Conservation (phyloP, 2,113 vertebrate species). For the Brachionichthys hirsutus region DNA sequence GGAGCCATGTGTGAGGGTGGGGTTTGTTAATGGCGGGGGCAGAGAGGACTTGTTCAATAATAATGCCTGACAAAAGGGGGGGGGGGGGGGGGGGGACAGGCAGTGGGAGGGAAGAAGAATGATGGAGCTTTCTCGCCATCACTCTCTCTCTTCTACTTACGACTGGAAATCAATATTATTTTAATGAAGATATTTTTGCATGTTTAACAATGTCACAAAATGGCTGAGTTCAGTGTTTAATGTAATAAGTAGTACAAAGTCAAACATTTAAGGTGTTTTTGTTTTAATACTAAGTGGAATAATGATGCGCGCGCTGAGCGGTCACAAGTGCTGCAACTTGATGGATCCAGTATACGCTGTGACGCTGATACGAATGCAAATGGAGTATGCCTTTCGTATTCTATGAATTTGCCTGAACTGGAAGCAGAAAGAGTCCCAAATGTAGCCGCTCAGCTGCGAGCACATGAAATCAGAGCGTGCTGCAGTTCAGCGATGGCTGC, state of each 20-base stretch:
- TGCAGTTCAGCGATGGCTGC: slow-evolving; percentile 1
- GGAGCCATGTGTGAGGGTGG: slow-evolving; percentile 46
- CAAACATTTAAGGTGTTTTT: not conserved
- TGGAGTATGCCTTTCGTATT: slow-evolving; percentile 1
- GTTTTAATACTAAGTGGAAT: too few relatives aligned
- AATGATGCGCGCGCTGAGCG: too few relatives aligned
- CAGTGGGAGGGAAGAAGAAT: slow-evolving; percentile 38
- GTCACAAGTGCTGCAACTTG: too few relatives aligned
- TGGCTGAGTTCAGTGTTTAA: not conserved
- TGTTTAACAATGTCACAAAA: not conserved
- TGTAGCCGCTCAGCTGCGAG: slow-evolving; percentile 5
- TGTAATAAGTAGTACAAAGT: not conserved
- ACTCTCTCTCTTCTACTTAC: slow-evolving; percentile 34
- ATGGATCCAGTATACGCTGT: too few relatives aligned
- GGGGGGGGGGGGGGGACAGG: too few relatives aligned
- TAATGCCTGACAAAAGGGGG: slow-evolving; percentile 65
- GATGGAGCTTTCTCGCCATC: slow-evolving; percentile 40
- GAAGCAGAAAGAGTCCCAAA: slow-evolving; percentile 11
- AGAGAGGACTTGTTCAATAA: slow-evolving; percentile 73
- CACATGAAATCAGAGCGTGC: not conserved
- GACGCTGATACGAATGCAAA: too few relatives aligned
- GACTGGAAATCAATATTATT: slow-evolving; percentile 37
- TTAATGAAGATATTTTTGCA: slow-evolving; percentile 16
- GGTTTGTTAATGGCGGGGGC: slow-evolving; percentile 61
- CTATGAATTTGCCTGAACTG: slow-evolving; percentile 2